These are phyloP conservation scores for Lasioglossum malachurum DNA, from an alignment of 2,888 invertebrate genomes.

Conservation along the genomic window DNA sequence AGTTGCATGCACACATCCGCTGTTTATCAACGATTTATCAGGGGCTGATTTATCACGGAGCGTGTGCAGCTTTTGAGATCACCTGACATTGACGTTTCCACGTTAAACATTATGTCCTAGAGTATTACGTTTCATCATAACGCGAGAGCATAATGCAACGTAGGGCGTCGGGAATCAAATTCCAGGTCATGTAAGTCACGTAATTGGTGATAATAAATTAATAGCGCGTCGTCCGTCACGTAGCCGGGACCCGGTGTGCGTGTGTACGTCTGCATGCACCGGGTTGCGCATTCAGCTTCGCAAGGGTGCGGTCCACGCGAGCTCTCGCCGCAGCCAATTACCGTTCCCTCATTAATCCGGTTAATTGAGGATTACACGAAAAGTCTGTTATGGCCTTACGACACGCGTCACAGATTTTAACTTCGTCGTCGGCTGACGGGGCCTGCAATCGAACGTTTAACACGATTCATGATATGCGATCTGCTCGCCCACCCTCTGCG, in stretches of 20 bases:
- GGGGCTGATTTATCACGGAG: background rate
- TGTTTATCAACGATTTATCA: background rate
- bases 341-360: slow-evolving; percentile 73
- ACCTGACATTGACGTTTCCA: background rate
- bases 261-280: background rate
- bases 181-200: slow-evolving; percentile 42
- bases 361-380: slow-evolving; percentile 80
- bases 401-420: slow-evolving; percentile 61
- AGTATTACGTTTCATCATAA: slow-evolving; percentile 4
- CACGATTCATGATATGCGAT: slow-evolving; percentile 29
- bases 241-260: slow-evolving; percentile 2
- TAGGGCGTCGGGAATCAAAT: slow-evolving; percentile 20
- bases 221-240: slow-evolving; percentile 52
- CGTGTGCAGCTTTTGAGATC: background rate
- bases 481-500: background rate
- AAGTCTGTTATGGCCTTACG: slow-evolving; percentile 82
- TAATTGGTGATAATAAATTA: slow-evolving; percentile 70
- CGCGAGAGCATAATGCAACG: background rate
- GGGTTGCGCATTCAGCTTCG: slow-evolving; percentile 39
- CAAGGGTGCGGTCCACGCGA: slow-evolving; percentile 61
- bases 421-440: slow-evolving; percentile 34
- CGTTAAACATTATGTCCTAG: background rate
- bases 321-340: slow-evolving; percentile 73
- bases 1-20: background rate
- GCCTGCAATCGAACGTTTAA: slow-evolving; percentile 31